Base-by-base conservation (phyloP, 2,797 vertebrate species). In the Paratrypauchen microcephalus region DNA sequence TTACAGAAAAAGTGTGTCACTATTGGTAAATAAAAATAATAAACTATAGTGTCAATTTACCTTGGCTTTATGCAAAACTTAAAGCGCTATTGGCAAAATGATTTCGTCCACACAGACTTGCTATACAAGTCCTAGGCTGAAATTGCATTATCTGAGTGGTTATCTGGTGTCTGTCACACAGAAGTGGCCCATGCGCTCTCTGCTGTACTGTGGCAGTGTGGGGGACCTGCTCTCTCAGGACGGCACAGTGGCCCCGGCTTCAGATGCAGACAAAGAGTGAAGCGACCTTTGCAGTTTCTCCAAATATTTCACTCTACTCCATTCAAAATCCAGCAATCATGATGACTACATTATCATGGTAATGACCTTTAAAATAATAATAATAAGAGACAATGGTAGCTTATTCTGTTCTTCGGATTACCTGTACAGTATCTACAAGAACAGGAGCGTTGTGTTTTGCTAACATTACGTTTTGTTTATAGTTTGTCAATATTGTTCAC, bases 161-260 rank as follows among this genome's bases (percentile, higher is more conserved):
- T 21, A 5, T 26, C 11, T 21, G 2, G 12, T 56, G 5, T 79
- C 32, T 21, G 75, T 71, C 28, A 5, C 74, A 13, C 89, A 96
- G 95, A 96, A 96, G 77, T 96, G 95, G 95, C 95, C 94, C 0
- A 96, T 96, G 96, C 88, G 94, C 28, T 95, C 95, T 21, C 84
- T 92, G 72, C 94, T 96, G 66, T 97, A 95, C 32, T 93, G 92
- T 15, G 93, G 95, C 79, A 91, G 88, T 8, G 76, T 95, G 66
- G 93, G 90, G 28, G 88, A 82, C 5, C 81, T 90, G 36, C 65
- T 87, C 5, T 79, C 92, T 65, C 73, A 39, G 48, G 82, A 91
- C 0, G 70, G 55, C 61, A 72, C 76, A 15, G 61, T 78, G 63
- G 75, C 70, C 28, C 45, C 82, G 19, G 15, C 66, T n/a, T 50